Evolutionary conservation across 2,797 vertebrate species (phyloP).

Genomic region (Acomys russatus): DNA sequence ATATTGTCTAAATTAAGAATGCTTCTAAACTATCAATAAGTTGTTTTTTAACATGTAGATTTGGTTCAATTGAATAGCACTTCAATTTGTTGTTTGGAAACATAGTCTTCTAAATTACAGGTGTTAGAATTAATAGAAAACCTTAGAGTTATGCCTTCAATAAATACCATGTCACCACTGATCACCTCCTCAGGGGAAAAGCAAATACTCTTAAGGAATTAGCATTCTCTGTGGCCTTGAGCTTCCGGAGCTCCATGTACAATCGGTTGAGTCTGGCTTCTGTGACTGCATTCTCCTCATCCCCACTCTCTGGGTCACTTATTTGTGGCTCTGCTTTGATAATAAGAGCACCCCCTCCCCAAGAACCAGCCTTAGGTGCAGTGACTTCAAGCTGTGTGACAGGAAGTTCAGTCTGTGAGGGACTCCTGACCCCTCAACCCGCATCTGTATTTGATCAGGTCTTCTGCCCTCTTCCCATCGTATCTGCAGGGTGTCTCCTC

Average conservation of each 20-base stretch:
- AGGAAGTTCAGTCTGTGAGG: not conserved
- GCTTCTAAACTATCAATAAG: slow-evolving; percentile 67
- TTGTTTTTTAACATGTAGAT: slow-evolving; percentile 49
- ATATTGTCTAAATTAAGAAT: slow-evolving; percentile 78
- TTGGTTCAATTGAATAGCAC: slow-evolving; percentile 27
- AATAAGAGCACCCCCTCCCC: not conserved
- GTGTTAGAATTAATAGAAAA: not conserved
- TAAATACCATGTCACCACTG: not conserved
- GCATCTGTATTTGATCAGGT: not conserved
- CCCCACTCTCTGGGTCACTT: not conserved
- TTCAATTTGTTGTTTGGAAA: slow-evolving; percentile 43
- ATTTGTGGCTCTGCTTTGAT: not conserved
- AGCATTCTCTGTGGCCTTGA: not conserved
- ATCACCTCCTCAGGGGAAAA: not conserved
- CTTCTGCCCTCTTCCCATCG: not conserved
- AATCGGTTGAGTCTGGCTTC: not conserved
- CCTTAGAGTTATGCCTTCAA: not conserved
- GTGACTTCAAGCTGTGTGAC: not conserved
- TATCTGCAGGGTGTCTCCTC: not conserved
- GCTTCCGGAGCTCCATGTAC: not conserved
- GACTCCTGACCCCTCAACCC: no score
- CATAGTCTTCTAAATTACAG: slow-evolving; percentile 36
- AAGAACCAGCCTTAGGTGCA: not conserved
- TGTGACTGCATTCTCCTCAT: not conserved
- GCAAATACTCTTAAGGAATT: not conserved